These are phyloP conservation scores for Halcyon senegalensis DNA, from an alignment of 2,113 vertebrate species.

Conservation along the genomic window DNA sequence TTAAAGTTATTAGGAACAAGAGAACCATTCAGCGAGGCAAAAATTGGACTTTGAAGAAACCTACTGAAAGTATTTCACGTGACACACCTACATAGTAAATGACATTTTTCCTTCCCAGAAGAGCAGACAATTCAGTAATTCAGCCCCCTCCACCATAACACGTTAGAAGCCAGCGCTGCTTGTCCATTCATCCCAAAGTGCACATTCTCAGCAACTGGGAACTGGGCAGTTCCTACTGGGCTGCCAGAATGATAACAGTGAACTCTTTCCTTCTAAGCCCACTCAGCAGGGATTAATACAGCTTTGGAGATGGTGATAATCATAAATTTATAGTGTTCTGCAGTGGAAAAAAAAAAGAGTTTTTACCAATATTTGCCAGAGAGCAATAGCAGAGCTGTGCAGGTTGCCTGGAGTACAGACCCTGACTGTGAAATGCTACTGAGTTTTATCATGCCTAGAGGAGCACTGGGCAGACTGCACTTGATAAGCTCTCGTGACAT, in stretches of 20 bases:
- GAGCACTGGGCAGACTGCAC: not conserved
- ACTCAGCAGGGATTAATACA: not conserved
- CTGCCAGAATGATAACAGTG: not conserved
- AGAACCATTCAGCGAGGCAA: not conserved
- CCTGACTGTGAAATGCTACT: not conserved
- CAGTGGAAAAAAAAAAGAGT: not conserved
- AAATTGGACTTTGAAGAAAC: conserved; percentile 22
- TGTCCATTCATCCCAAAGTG: conserved; percentile 69
- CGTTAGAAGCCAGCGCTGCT: conserved; percentile 19
- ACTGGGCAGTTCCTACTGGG: not conserved
- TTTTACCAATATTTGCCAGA: not conserved
- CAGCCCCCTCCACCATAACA: conserved; percentile 28
- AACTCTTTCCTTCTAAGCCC: conserved; percentile 34
- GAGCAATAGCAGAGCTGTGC: not conserved
- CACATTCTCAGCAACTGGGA: conserved; percentile 38
- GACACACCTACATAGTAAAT: conserved; percentile 69
- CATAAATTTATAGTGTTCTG: not conserved
- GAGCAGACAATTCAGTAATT: conserved; percentile 61
- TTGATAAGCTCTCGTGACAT: not conserved
- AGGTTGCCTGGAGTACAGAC: not conserved
- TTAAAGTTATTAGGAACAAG: conserved; percentile 31
- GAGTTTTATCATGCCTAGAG: not conserved
- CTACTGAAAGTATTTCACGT: conserved; percentile 51
- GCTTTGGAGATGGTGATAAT: not conserved
- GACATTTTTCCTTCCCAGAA: conserved; percentile 52